A percentile compares a stretch with the other conserved stretches of the same genome.
Conservation (phyloP, 2,888 invertebrate species). For the Lissonota sp. region DNA sequence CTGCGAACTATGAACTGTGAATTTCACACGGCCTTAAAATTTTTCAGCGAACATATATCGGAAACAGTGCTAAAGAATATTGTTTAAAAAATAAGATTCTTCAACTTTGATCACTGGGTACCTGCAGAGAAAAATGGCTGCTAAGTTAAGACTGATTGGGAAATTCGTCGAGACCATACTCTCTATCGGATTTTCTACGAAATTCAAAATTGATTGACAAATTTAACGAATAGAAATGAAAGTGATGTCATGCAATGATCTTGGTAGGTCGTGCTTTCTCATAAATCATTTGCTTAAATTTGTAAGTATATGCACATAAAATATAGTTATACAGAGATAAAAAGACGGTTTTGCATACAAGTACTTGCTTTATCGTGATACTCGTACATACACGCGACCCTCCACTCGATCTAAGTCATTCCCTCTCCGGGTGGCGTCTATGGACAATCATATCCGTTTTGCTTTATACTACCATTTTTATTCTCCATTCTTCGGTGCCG, state of each 20-base stretch:
- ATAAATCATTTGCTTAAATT: conserved; percentile 78
- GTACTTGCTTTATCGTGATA: conserved; percentile 10
- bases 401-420: conserved; percentile 53
- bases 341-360: neutral
- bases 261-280: conserved; percentile 73
- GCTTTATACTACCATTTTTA: conserved; percentile 27
- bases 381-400: conserved; percentile 54
- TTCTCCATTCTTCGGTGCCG: neutral
- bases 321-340: neutral
- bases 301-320: conserved; percentile 71
- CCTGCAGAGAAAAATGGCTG: too few species aligned
- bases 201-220: too few species aligned
- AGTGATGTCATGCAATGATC: neutral
- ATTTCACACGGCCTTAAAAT: too few species aligned
- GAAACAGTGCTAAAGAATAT: too few species aligned
- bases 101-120: too few species aligned
- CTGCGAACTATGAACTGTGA: too few species aligned
- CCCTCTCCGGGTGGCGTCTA: conserved; percentile 6
- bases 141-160: too few species aligned
- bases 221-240: too few species aligned
- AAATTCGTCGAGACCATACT: too few species aligned
- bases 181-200: too few species aligned
- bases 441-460: conserved; percentile 1
- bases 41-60: too few species aligned
- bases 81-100: too few species aligned